Base-by-base conservation (phyloP, 2,797 vertebrate species). In the Tamandua tetradactyla region DNA sequence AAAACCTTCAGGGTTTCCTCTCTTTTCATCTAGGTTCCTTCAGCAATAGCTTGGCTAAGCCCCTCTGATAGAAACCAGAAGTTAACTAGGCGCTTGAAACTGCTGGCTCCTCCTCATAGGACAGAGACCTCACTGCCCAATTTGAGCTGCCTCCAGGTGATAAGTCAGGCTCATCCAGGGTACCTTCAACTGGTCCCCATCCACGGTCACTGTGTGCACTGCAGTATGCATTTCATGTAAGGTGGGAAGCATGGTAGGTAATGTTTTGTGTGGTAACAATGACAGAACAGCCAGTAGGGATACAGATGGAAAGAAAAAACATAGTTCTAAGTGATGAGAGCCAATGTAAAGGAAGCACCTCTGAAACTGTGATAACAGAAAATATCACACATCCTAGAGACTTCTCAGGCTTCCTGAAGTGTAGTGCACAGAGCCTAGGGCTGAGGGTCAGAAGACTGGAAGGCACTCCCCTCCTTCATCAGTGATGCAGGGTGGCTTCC, bases 201-300 rank as follows among this genome's bases (percentile, higher is more conserved):
- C 52, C 17, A 55, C 4, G 5, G 18, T 55, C 18, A 55, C 52
- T 55, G 17, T 55, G 15, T 52, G 52, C 52, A 55, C 52, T 18
- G 52, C 17, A 52, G 52, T 40, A 47, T 27, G 35, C 20, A 87
- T 83, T 93, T 93, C 92, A 92, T 75, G 49, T 55, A 61, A 90
- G 14, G 52, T 44, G 23, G 32, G 78, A 68, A 71, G 30, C 78
- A 59, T 42, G 55, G 72, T 0, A 40, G 40, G 81, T 11, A 64
- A 71, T 37, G 35, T 57, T 37, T 59, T 52, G 68, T 52, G 59
- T 82, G 78, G 68, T 64, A 62, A 37, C 27, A 44, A 86, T 37
- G 44, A 59, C 69, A 59, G 47, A 80, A 82, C 86, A 83, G 22
- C 88, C 44, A 25, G 76, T 62, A 84, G 64, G 82, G 42, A 75